Evolutionary conservation across 2,797 vertebrate species (phyloP), one percentile per base, ranked within the genome.

Genomic region (Gadopsis marmoratus): DNA sequence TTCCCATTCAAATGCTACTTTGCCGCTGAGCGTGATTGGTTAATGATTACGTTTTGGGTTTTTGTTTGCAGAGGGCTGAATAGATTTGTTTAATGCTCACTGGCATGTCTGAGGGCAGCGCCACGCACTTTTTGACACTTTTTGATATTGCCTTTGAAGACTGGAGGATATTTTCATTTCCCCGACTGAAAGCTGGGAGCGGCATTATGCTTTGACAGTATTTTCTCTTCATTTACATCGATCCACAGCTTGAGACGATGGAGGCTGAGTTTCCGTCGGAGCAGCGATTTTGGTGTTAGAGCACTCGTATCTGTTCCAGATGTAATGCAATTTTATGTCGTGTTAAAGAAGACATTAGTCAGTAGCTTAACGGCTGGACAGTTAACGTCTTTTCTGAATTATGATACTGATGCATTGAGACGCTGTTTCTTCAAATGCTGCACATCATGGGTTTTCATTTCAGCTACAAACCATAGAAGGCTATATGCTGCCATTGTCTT

Each of bases 1-100:
- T 97, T 97, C 95, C 96, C 95, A 94, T 96, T 97, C 93, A 91
- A 88, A 96, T 94, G 95, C 84, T 77, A 55, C 95, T 94, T 95
- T 96, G 94, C 95, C 96, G 97, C 93, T 95, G 96, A 96, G 91
- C 96, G 93, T 94, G 95, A 96, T 95, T 94, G 95, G 96, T 96
- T 96, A 96, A 95, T 96, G 95, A 96, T 96, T 95, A 95, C 94
- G 95, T 95, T 97, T 96, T 74, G 48, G 59, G 67, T 74, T 72
- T 65, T 79, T 82, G 84, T 86, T 91, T 88, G 83, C 39, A 10
- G 74, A 66, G 47, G 64, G 41, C 60, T 82, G 73, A 87, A 74
- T 61, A 53, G 59, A 73, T 83, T 80, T 78, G 74, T 71, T 76
- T 80, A 58, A 63, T 70, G 65, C 76, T 82, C 63, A 31, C 79